Conservation (phyloP, 1,140 invertebrate genomes). For the Conus ventricosus region DNA sequence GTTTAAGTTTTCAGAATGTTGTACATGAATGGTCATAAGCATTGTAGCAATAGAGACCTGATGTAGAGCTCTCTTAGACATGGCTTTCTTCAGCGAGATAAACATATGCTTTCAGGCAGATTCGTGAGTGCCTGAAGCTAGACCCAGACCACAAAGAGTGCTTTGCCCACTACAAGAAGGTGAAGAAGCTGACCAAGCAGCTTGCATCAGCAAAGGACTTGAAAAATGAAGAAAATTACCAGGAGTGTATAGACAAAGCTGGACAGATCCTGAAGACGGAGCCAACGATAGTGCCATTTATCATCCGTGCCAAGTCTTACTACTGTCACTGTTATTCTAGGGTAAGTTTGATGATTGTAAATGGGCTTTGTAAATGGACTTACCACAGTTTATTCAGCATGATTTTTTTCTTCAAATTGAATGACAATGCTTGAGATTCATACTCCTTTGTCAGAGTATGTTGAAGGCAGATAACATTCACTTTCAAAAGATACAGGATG, state of each 20-base stretch:
- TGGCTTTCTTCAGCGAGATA: too few relatives aligned
- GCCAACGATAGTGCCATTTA: conserved; percentile 56
- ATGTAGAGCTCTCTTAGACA: too few relatives aligned
- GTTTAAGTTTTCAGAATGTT: too few relatives aligned
- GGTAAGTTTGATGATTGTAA: conserved; percentile 54
- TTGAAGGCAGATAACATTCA: too few relatives aligned
- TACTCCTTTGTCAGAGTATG: not conserved
- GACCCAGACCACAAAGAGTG: conserved; percentile 98
- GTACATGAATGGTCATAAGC: too few relatives aligned
- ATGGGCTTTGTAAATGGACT: not conserved
- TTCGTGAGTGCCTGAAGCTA: conserved; percentile 97
- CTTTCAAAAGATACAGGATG: too few relatives aligned
- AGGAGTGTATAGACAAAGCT: conserved; percentile 85
- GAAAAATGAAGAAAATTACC: conserved; percentile 83
- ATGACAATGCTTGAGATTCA: not conserved
- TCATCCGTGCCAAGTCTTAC: conserved; percentile 64
- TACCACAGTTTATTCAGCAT: not conserved
- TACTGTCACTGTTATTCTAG: conserved; percentile 71
- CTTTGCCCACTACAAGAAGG: conserved; percentile 96
- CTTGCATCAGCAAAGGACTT: conserved; percentile 84
- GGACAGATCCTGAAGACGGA: conserved; percentile 83
- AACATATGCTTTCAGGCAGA: conserved; percentile 80
- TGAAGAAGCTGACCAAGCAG: conserved; percentile 96
- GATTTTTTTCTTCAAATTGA: not conserved
- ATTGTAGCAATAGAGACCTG: too few relatives aligned